These are phyloP conservation scores for Brachionus asplanchnoidis DNA, from an alignment of 1,140 invertebrate species.

Conservation along the genomic window DNA sequence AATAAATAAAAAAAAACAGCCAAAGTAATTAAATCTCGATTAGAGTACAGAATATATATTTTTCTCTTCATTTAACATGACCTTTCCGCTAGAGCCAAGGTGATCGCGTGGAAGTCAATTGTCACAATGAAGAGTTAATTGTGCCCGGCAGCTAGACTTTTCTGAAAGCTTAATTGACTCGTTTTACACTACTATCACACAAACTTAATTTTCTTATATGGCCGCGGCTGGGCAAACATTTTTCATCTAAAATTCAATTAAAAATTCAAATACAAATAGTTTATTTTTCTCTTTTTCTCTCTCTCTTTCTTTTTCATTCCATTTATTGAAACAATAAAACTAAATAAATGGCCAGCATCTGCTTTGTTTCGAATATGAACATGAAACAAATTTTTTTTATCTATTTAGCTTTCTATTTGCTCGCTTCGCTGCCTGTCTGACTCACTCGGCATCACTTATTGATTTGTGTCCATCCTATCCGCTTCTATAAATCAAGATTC, in stretches of 20 bases:
- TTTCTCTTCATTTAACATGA: neutral
- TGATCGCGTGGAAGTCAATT: neutral
- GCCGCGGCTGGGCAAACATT: neutral
- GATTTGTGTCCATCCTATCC: neutral
- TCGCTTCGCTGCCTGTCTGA: neutral
- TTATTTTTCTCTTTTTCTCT: neutral
- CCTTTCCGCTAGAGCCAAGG: neutral
- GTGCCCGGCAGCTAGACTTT: neutral
- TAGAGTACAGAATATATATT: neutral
- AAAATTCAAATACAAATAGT: constrained; percentile 1
- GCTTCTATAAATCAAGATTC: neutral
- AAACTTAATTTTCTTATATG: neutral
- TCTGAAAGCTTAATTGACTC: neutral
- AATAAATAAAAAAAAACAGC: neutral
- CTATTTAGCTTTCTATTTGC: neutral
- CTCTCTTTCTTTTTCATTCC: neutral
- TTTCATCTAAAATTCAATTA: neutral
- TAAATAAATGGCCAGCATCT: neutral
- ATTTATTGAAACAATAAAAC: neutral
- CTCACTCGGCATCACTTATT: neutral
- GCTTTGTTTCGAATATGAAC: neutral
- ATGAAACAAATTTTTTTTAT: neutral
- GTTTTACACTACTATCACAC: neutral
- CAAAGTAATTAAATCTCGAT: neutral
- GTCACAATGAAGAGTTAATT: neutral